A percentile compares a stretch with the other conserved stretches of the same genome.
Conservation (phyloP, 2,888 invertebrate genomes). For the Ligdia adustata region DNA sequence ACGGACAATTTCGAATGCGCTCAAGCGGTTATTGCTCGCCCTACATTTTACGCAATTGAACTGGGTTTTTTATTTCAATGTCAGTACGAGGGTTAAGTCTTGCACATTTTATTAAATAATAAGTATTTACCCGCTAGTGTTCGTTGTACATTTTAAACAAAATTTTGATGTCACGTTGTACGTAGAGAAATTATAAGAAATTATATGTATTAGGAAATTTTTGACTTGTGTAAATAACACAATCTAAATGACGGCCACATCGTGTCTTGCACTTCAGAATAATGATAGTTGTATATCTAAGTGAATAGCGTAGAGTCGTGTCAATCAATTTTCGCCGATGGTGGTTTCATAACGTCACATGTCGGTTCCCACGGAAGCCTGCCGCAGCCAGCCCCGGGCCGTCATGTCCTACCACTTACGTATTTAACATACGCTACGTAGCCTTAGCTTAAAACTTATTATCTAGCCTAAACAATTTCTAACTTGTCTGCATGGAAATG, state of each 20-base stretch:
- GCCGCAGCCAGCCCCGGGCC: slow-evolving; percentile 74
- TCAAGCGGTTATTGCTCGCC: slow-evolving; percentile 56
- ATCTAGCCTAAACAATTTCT: slow-evolving; percentile 80
- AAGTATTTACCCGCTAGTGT: too few species aligned
- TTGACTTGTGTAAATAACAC: too few species aligned
- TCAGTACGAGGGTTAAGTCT: slow-evolving; percentile 4
- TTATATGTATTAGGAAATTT: too few species aligned
- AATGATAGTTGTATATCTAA: slow-evolving; percentile 4
- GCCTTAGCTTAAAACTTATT: slow-evolving; percentile 80
- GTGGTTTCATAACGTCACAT: slow-evolving; percentile 79
- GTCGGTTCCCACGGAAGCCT: slow-evolving; percentile 81
- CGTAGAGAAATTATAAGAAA: too few species aligned
- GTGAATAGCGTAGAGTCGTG: slow-evolving; percentile 40
- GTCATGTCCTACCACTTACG: slow-evolving; percentile 82
- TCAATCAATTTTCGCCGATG: slow-evolving; percentile 80
- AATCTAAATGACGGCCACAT: too few species aligned
- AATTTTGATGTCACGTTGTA: too few species aligned
- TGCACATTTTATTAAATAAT: too few species aligned
- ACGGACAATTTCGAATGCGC: slow-evolving; percentile 65
- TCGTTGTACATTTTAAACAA: too few species aligned
- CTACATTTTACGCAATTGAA: slow-evolving; percentile 60
- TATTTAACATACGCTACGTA: slow-evolving; percentile 78
- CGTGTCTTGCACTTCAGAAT: slow-evolving; percentile 14
- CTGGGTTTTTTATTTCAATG: slow-evolving; percentile 42
- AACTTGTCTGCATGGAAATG: slow-evolving; percentile 75